Base-by-base conservation (phyloP, 1,140 invertebrate species). In the Drosophila rhopaloa region DNA sequence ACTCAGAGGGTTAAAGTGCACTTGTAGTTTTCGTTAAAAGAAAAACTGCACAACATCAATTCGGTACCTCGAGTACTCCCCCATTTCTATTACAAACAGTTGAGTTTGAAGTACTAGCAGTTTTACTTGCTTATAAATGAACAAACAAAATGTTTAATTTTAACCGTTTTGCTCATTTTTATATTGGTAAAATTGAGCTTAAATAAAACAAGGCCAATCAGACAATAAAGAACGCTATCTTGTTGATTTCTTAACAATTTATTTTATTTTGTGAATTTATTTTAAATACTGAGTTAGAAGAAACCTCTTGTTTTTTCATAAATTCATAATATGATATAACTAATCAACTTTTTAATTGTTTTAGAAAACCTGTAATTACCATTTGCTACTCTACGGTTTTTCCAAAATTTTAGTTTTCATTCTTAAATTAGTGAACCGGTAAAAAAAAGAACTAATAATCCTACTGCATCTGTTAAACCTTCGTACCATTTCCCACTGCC, bases 31-130 rank as follows among this genome's bases (percentile, higher is more conserved):
- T 48, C 37, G 48, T 29, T 47, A 24, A 24, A 58, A 63, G 40
- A 66, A 63, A 80, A 65, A 80, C 41, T 68, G 58, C 56, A 55
- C 51, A 46, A 46, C 77, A 81, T 83, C 72, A 62, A 67, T 83
- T 79, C 44, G 57, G 54, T 38, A 19, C 47, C 47, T 54, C 32
- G 13, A 72, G 6, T 44, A 19, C 27, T 50, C 13, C 11, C 1
- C 11, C 2, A 8, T 0, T 51, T n/a, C 5, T n/a, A 1, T 9
- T 10, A 51, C 16, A 24, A 8, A 29, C 7, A 48, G 13, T 27
- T 48, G 29, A 8, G 29, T 6, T 7, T 32, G 2, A 7, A 8
- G 29, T 8, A 8, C 1, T 8, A 32, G 29, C 29, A 32, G 0
- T 32, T 32, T 32, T 38, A 38, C 37, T 32, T 38, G 13, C 37